Evolutionary conservation across 2,113 vertebrate genomes (phyloP), one percentile per base, ranked within the genome.

Genomic region (Acanthisitta chloris): DNA sequence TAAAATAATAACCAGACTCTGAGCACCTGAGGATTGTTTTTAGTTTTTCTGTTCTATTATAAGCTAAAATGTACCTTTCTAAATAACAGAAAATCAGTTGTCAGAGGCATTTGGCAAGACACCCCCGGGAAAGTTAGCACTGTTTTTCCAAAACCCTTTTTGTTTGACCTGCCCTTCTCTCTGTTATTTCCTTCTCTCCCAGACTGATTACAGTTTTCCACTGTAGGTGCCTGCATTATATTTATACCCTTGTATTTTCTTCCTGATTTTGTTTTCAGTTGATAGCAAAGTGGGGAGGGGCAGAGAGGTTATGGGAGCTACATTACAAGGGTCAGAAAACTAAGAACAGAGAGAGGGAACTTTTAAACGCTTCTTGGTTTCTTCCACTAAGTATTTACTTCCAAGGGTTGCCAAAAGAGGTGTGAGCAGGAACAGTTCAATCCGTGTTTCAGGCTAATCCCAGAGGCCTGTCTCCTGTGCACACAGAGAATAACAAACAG

Each of bases 241-340:
- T 40, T 84, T 89, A 67, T 17, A 64, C 4, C 11, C 4, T 5
- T 31, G 26, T 34, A 26, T 51, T 45, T 83, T 65, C 55, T 24
- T 33, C 55, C 38, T 15, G 7, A 73, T 88, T 92, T 72, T 36
- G 21, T 70, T 91, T 42, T 20, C 15, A 40, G 28, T 59, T 3
- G 0, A 25, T 3, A 57, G 51, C 48, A 3, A 38, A 0, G 0
- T 2, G 1, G n/a, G 43, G 21, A 78, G 7, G 19, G 15, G 29
- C 43, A 72, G 57, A 67, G 28, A 9, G 10, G 14, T 54, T 26
- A 59, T 0, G 49, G 10, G 25, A 66, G 6, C 66, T 57, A 25
- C 15, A 14, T 4, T 45, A 24, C 14, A 38, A 55, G 16, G 34
- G 29, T 62, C 55, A 71, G 26, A 74, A 89, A 78, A 79, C 14